These are phyloP conservation scores for Barnardius zonarius DNA, from an alignment of 2,113 vertebrate species.

Conservation along the genomic window DNA sequence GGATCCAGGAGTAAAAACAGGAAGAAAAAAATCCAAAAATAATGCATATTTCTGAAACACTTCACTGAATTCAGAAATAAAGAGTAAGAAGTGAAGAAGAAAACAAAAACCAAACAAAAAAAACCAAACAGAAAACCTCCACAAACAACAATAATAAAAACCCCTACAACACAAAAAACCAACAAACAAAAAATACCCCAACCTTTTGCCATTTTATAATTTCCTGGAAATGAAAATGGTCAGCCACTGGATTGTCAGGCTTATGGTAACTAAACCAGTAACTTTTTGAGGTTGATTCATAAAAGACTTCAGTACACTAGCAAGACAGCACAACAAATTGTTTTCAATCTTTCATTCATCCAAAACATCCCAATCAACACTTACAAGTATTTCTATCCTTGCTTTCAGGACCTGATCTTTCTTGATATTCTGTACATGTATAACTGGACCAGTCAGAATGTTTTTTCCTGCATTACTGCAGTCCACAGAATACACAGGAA, in stretches of 20 bases:
- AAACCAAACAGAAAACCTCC: too few relatives aligned
- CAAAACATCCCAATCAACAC: slow-evolving; percentile 42
- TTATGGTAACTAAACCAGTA: background rate
- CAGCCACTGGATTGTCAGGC: background rate
- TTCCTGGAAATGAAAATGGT: background rate
- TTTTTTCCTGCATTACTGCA: slow-evolving; percentile 86
- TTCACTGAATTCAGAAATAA: background rate
- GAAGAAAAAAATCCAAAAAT: background rate
- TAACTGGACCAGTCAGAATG: slow-evolving; percentile 77
- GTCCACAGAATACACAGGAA: slow-evolving; percentile 76
- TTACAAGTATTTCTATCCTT: slow-evolving; percentile 85
- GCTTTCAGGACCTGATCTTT: slow-evolving; percentile 80
- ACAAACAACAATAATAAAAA: background rate
- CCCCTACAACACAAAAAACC: background rate
- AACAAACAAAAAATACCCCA: background rate
- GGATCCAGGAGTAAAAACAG: background rate
- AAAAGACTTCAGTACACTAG: background rate
- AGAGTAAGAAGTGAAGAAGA: background rate
- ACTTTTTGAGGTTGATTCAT: background rate
- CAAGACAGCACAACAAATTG: background rate
- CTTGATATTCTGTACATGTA: slow-evolving; percentile 82
- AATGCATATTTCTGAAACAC: background rate
- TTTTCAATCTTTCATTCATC: background rate
- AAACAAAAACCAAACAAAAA: background rate
- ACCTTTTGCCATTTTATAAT: background rate